Base-by-base conservation (phyloP, 2,797 vertebrate genomes). In the Phoxinus dragarum region DNA sequence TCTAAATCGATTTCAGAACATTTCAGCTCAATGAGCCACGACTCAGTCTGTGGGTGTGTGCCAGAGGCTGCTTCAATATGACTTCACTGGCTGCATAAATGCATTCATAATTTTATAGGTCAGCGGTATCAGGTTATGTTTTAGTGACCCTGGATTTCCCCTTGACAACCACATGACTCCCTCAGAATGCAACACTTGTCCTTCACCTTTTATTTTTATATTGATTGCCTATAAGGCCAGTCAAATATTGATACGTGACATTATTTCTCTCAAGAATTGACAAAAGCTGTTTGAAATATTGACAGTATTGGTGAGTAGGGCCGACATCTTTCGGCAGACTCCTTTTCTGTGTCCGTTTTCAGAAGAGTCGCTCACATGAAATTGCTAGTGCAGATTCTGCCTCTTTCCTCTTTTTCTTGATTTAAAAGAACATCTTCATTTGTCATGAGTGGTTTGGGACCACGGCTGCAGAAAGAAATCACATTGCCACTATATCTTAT, bases 1-100 rank as follows among this genome's bases (percentile, higher is more conserved):
- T 74, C 40, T 49, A 72, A 76, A 84, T 80, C 16, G 3, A 78
- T 79, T 85, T 80, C 31, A 40, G 16, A 73, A 47, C 17, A 19
- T 42, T 52, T 38, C 31, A 31, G 56, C 42, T 80, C 77, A 59
- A 19, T 36, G 44, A 19, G 40, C n/a, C 47, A 59, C 2, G 23
- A 36, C 49, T 52, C 16, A 36, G 42, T 64, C 64, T 49, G 16
- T 38, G 19, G 14, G 34, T 69, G n/a, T 56, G 47, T 77, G 74
- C 59, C 34, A 67, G 9, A 79, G 42, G 47, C 14, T 21, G 2
- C 27, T 67, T 77, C 44, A 42, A 36, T 40, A 34, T 56, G 61
- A 56, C 47, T 68, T 64, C 31, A 73, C 27, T 64, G 27, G 12
- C 52, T 27, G 21, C 54, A 49, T 27, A 40, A 80, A 73, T 85